Percentiles rank a stretch among this genome's conserved stretches.
Evolutionary conservation across 2,888 invertebrate genomes (phyloP).

Genomic region (Idaea aversata): DNA sequence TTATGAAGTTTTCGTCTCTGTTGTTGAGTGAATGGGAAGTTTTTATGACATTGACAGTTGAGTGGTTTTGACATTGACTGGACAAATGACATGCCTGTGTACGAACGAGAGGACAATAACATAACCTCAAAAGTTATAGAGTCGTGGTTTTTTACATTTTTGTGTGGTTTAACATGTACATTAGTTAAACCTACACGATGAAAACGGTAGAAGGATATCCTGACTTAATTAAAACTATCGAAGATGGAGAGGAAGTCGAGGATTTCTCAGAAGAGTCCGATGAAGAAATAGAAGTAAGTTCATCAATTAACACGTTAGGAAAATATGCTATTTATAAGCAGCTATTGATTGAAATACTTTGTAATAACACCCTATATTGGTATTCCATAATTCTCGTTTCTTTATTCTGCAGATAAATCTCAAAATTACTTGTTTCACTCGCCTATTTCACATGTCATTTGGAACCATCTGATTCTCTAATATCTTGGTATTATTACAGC

Average conservation of each 20-base stretch:
- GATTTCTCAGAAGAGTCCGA: conserved; percentile 90
- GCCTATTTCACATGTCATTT: background rate
- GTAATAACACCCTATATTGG: background rate
- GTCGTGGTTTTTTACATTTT: conserved; percentile 1
- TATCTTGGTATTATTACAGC: conserved; percentile 71
- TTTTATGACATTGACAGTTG: background rate
- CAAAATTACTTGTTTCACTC: background rate
- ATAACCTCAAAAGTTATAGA: conserved; percentile 41
- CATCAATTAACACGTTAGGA: conserved; percentile 5
- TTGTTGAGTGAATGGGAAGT: too few species aligned
- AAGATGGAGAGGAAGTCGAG: conserved; percentile 90
- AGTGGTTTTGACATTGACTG: background rate
- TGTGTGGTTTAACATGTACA: background rate
- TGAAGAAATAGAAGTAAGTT: conserved; percentile 86
- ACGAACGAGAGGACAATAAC: conserved; percentile 13
- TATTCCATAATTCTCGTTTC: background rate
- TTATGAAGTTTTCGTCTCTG: background rate
- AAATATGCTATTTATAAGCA: background rate
- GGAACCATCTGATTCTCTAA: too few species aligned
- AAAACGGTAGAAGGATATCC: conserved; percentile 54
- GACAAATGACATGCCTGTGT: background rate
- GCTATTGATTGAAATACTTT: background rate
- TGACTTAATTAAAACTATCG: conserved; percentile 90
- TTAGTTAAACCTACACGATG: conserved; percentile 31
- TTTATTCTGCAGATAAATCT: background rate